These are phyloP conservation scores for Amphilophus citrinellus DNA, from an alignment of 2,113 vertebrate genomes.

Conservation along the genomic window DNA sequence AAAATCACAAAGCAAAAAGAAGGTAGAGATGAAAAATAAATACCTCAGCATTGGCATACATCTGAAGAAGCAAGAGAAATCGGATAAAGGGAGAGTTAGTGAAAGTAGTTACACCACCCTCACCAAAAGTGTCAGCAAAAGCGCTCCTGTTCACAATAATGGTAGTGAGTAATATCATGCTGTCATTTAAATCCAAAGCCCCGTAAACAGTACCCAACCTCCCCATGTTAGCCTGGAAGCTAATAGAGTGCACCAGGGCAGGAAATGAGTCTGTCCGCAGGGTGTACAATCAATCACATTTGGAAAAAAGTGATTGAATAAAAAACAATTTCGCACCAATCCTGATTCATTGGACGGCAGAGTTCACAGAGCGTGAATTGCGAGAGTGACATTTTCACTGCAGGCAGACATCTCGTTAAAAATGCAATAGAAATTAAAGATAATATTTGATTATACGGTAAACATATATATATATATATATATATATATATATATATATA, in stretches of 20 bases:
- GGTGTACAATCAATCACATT: slow-evolving; percentile 26
- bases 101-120: slow-evolving; percentile 78
- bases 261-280: slow-evolving; percentile 30
- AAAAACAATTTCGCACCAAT: background rate
- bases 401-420: slow-evolving; percentile 12
- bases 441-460: background rate
- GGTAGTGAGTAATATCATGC: slow-evolving; percentile 76
- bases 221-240: slow-evolving; percentile 60
- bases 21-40: slow-evolving; percentile 76
- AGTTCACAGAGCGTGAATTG: slow-evolving; percentile 8
- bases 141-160: slow-evolving; percentile 60
- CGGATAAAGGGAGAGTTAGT: slow-evolving; percentile 81
- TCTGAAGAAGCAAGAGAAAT: slow-evolving; percentile 86
- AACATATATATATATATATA: too few species aligned
- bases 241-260: slow-evolving; percentile 53
- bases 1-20: slow-evolving; percentile 59
- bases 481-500: too few species aligned
- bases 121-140: slow-evolving; percentile 79
- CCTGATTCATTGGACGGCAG: background rate
- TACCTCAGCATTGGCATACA: slow-evolving; percentile 89
- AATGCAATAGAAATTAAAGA: slow-evolving; percentile 18
- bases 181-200: slow-evolving; percentile 58
- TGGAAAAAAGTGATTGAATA: slow-evolving; percentile 16
- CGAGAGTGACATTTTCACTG: slow-evolving; percentile 31
- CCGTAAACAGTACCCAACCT: slow-evolving; percentile 20